These are phyloP conservation scores for Mungos mungo DNA, from an alignment of 2,113 vertebrate genomes.

Conservation along the genomic window DNA sequence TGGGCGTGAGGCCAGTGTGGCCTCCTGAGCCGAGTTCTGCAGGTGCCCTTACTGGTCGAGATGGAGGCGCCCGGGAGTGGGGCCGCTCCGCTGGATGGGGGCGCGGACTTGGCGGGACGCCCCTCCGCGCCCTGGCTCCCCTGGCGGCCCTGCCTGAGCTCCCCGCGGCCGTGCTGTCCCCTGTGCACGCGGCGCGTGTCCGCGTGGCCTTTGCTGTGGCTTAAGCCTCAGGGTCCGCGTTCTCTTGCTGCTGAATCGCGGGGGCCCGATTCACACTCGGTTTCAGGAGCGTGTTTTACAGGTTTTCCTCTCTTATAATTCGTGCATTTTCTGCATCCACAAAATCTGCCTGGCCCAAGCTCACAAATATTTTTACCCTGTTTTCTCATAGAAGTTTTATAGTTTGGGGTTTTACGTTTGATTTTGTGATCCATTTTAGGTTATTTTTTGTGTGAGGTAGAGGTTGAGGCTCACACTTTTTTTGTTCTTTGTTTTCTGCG, in stretches of 20 bases:
- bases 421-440: rapidly evolving
- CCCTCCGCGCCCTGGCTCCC: no score
- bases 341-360: rapidly evolving
- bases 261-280: rapidly evolving
- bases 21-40: neutral
- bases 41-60: neutral
- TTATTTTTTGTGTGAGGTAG: rapidly evolving
- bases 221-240: rapidly evolving
- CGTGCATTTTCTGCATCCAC: neutral
- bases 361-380: neutral
- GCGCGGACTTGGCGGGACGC: no score
- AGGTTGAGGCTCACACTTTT: rapidly evolving
- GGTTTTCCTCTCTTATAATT: rapidly evolving
- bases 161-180: neutral
- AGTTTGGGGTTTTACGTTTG: neutral
- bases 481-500: no score
- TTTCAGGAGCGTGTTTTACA: rapidly evolving
- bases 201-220: rapidly evolving
- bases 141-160: no score
- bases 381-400: no score
- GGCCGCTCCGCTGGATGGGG: neutral
- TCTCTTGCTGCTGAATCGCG: rapidly evolving
- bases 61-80: neutral
- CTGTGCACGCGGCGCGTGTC: rapidly evolving
- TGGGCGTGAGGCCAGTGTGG: neutral